Evolutionary conservation across 2,797 vertebrate species (phyloP), one percentile per base, ranked within the genome.

Genomic region (Pelodytes ibericus): DNA sequence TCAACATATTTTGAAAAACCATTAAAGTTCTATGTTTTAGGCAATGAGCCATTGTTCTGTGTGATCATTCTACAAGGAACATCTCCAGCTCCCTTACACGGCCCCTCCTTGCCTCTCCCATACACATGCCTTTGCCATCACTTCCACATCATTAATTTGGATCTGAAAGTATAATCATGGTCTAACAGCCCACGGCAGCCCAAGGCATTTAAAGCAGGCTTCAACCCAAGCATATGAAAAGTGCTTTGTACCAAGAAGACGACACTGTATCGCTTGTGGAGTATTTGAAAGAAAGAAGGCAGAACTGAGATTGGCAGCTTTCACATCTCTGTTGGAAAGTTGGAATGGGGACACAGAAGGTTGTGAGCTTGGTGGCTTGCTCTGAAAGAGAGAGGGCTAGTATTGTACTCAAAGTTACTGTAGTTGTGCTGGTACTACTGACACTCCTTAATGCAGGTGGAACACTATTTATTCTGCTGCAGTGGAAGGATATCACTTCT

Each of bases 391-490:
- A 27, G 20, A 68, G 82, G 80, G 80, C 87, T 81, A 89, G 92
- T 1, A 84, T 91, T 82, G 87, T 84, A 10, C 85, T 95, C 85
- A 88, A 90, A 13, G 66, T 86, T 66, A 81, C 91, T 25, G 84
- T 97, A 81, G 93, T 87, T 0, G 91, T 91, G 6, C 74, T 93
- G 5, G 95, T 91, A 24, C 65, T 89, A 4, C 77, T 97, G 63
- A 91, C 92, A 0, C 81, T 93, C 69, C 84, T 96, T 15, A 97
- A 95, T 85, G 91, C 93, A 0, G 89, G 91, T 33, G 95, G 93
- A 57, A 91, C 96, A 0, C 82, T 96, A 74, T 92, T 96, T 63
- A 87, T 96, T 53, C 81, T 98, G 83, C 86, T 93, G 66, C 95
- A 94, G 87, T 95, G 93, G 87, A 89, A 89, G 63, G 92, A 92